Conservation (phyloP, 2,888 invertebrate genomes). For the Deilephila porcellus region DNA sequence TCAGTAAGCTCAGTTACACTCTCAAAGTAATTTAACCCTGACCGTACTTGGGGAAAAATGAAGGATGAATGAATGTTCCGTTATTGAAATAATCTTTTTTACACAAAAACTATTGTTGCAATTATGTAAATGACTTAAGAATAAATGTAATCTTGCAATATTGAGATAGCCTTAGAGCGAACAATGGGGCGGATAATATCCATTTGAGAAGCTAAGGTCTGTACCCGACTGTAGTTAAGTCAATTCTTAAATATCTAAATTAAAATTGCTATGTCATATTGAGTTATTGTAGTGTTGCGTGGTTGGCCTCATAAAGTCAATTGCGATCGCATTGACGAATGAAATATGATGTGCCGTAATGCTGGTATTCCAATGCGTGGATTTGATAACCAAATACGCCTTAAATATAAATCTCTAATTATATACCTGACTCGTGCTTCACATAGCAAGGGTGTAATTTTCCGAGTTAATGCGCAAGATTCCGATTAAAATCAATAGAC, state of each 20-base stretch:
- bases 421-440: background rate
- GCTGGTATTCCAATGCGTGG: background rate
- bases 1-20: background rate
- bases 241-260: no score
- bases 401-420: conserved; percentile 12
- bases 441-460: conserved; percentile 8
- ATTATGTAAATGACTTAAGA: conserved; percentile 19
- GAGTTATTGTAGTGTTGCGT: background rate
- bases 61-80: conserved; percentile 16
- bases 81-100: conserved; percentile 10
- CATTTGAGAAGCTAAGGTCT: background rate
- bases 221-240: background rate
- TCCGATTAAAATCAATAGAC: conserved; percentile 21
- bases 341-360: background rate
- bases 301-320: background rate
- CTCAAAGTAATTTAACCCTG: conserved; percentile 1
- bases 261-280: background rate
- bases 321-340: background rate
- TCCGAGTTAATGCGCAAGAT: conserved; percentile 9
- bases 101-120: background rate
- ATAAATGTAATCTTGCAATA: conserved; percentile 19
- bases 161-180: conserved; percentile 9
- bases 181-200: conserved; percentile 19
- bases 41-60: background rate
- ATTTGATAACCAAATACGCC: conserved; percentile 11